Conservation (phyloP, 1,140 invertebrate species). For the Drosophila paulistorum region DNA sequence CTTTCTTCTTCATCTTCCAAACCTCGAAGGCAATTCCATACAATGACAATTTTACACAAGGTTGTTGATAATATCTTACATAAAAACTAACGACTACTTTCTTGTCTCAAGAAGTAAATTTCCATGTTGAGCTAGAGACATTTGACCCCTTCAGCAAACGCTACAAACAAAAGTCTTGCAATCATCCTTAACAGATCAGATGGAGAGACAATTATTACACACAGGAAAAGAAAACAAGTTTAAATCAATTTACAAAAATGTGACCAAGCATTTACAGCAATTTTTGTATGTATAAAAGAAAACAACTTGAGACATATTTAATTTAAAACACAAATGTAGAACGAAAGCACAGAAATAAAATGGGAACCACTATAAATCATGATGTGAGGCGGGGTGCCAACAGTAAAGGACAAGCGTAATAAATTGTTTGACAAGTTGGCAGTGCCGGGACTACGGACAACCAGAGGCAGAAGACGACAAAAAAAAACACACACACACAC, state of each 20-base stretch:
- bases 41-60: too few species aligned
- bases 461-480: background rate
- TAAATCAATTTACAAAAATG: background rate
- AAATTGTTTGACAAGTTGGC: constrained; percentile 79
- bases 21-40: too few species aligned
- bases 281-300: background rate
- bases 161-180: too few species aligned
- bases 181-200: too few species aligned
- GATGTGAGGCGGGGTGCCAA: constrained; percentile 4
- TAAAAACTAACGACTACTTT: too few species aligned
- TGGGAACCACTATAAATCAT: constrained; percentile 30
- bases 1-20: too few species aligned
- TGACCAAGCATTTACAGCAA: background rate
- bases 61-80: too few species aligned
- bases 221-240: background rate
- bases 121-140: too few species aligned
- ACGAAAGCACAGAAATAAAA: constrained; percentile 5
- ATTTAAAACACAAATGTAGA: constrained; percentile 7
- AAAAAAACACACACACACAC: background rate
- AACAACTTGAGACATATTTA: constrained; percentile 11
- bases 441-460: constrained; percentile 23
- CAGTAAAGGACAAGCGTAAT: constrained; percentile 53
- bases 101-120: too few species aligned
- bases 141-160: too few species aligned
- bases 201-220: background rate